phyloP scores from a whole-genome alignment of 2,888 invertebrate species.

The Philereme vetulata region DNA sequence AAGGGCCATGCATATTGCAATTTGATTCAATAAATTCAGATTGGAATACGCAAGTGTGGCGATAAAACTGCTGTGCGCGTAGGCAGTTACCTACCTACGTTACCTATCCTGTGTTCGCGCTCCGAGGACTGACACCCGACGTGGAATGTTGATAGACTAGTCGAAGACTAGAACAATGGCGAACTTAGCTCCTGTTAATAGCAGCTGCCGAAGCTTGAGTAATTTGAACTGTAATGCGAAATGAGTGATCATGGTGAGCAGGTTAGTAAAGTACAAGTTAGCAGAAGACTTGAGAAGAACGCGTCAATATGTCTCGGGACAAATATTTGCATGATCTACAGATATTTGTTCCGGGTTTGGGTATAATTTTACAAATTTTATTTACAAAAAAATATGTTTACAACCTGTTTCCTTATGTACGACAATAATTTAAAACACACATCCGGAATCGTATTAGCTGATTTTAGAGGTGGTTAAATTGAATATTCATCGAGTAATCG shows the following conservation, averaged over 20 bases:
- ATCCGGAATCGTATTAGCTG: too few relatives aligned
- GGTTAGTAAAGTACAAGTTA: conserved; percentile 7
- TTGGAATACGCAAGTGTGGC: conserved; percentile 41
- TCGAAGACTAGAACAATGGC: conserved; percentile 59
- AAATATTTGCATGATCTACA: too few relatives aligned
- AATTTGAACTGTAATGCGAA: conserved; percentile 29
- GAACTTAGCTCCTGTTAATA: conserved; percentile 48
- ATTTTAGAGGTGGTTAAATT: too few relatives aligned
- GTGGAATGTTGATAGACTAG: conserved; percentile 64
- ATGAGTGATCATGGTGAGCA: conserved; percentile 12
- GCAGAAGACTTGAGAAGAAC: not conserved
- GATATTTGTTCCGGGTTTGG: too few relatives aligned
- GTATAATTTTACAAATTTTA: too few relatives aligned
- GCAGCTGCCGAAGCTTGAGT: conserved; percentile 41
- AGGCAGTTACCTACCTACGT: conserved; percentile 28
- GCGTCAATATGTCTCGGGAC: too few relatives aligned
- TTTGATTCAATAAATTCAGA: conserved; percentile 36
- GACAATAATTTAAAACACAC: too few relatives aligned
- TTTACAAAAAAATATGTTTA: too few relatives aligned
- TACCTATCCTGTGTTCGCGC: conserved; percentile 42
- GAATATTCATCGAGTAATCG: too few relatives aligned
- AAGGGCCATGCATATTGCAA: conserved; percentile 27
- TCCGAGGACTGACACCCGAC: conserved; percentile 51
- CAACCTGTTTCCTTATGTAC: too few relatives aligned
- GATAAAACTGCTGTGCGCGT: conserved; percentile 42